Conservation (phyloP, 2,113 vertebrate genomes). For the Pomatostomus ruficeps region DNA sequence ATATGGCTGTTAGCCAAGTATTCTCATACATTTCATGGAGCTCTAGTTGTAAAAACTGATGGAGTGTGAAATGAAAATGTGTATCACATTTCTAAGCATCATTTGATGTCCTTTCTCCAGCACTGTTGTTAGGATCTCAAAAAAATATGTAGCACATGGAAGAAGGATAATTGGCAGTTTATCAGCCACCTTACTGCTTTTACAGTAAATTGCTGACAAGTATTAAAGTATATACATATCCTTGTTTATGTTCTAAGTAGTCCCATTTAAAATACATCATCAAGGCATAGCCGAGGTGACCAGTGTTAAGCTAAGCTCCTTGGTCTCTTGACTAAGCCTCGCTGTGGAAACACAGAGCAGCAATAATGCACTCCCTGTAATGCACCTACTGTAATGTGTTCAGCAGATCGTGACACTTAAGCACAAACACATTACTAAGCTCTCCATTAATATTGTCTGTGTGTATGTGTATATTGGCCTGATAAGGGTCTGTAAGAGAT, state of each 20-base stretch:
- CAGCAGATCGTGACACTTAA: neutral
- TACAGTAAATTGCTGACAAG: slow-evolving; percentile 23
- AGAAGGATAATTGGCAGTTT: slow-evolving; percentile 63
- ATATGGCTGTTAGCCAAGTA: slow-evolving; percentile 70
- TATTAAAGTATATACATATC: neutral
- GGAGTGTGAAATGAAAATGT: slow-evolving; percentile 90
- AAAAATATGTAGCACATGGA: slow-evolving; percentile 58
- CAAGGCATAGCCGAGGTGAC: neutral
- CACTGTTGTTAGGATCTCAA: slow-evolving; percentile 65
- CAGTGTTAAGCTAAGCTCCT: neutral
- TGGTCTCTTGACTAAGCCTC: neutral
- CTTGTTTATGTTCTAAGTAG: neutral
- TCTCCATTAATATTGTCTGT: neutral
- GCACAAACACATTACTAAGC: neutral
- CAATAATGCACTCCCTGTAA: neutral
- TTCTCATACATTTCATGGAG: slow-evolving; percentile 71
- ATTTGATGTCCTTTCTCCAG: slow-evolving; percentile 77
- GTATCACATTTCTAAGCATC: slow-evolving; percentile 85
- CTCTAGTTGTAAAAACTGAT: slow-evolving; percentile 82
- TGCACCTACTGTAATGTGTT: neutral
- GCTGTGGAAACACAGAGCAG: neutral
- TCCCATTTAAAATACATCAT: neutral
- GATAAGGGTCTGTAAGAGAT: neutral
- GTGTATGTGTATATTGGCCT: neutral
- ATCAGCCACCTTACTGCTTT: slow-evolving; percentile 55